Base-by-base conservation (phyloP, 2,113 vertebrate genomes). In the Pterocles burchelli region DNA sequence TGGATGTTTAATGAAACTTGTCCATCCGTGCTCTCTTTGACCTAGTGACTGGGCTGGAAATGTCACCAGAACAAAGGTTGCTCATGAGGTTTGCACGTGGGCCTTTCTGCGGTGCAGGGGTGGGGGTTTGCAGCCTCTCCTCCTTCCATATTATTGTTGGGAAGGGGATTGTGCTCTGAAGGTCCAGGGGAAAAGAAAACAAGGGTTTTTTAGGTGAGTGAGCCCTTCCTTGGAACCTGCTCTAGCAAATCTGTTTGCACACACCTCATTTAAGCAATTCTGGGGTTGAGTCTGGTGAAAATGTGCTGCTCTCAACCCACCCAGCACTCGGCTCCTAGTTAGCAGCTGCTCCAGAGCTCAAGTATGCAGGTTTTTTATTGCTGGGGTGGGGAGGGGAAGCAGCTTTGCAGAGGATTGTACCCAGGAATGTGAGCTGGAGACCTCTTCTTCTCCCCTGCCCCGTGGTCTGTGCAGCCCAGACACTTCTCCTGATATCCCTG, bases 1-100 rank as follows among this genome's bases (percentile, higher is more conserved):
- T 92, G 90, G 66, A 87, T 65, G 92, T 92, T 94, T 95, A 87
- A 94, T 95, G 93, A 92, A 94, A 92, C 90, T 74, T 31, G 48
- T 38, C 82, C 2, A 0, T 75, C 82, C 2, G 0, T 75, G 79
- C 70, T 88, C 62, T 82, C 83, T 82, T 10, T 90, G 88, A 90
- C 90, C 83, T 48, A 43, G 88, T 82, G 93, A 85, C 87, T 89
- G 78, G 92, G 73, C 76, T 92, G 83, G 79, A 95, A 91, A 91
- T 89, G 93, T 89, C 89, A 89, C 70, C 87, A 79, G 96, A 74
- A 82, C 91, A 85, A 59, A 91, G 91, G 87, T 34, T 87, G 84
- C 74, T 91, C 84, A 12, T 54, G 91, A 66, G 91, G 46, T 36
- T 89, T 82, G 73, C 81, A 82, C 7, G 4, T 76, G 86, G 74